Evolutionary conservation across 2,113 vertebrate genomes (phyloP).

Genomic region (Isichthys henryi): DNA sequence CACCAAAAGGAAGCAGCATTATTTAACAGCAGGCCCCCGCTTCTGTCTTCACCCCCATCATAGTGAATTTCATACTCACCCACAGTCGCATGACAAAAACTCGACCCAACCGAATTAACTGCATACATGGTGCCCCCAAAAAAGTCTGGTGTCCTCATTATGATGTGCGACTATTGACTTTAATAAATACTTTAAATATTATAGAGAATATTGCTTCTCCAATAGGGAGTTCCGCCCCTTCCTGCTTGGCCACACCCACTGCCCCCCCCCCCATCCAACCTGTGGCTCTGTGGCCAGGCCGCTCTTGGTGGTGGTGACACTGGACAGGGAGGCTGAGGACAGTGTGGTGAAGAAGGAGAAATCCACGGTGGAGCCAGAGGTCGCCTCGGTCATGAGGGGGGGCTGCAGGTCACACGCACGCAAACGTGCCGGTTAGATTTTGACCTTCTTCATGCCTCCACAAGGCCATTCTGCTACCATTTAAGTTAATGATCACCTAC

Average conservation of each 20-base stretch:
- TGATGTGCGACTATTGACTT: neutral
- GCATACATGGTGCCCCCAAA: neutral
- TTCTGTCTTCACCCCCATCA: neutral
- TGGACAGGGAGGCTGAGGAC: constrained; percentile 43
- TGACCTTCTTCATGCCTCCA: neutral
- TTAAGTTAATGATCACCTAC: neutral
- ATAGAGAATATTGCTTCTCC: neutral
- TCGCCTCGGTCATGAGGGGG: constrained; percentile 38
- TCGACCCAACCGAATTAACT: neutral
- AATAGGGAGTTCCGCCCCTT: neutral
- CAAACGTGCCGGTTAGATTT: neutral
- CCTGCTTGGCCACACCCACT: neutral
- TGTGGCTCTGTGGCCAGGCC: constrained; percentile 33
- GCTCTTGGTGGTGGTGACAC: constrained; percentile 32
- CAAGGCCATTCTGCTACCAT: neutral
- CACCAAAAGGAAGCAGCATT: neutral
- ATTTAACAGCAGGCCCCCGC: neutral
- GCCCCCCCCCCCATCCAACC: constrained; percentile 9
- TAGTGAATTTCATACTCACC: neutral
- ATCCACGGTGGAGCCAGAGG: constrained; percentile 41
- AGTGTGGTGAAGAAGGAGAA: constrained; percentile 49
- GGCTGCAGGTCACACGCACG: constrained; percentile 12
- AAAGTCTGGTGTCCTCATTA: neutral
- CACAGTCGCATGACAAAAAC: neutral
- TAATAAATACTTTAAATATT: neutral